Evolutionary conservation across 2,797 vertebrate genomes (phyloP).

Genomic region (Podarcis siculus): DNA sequence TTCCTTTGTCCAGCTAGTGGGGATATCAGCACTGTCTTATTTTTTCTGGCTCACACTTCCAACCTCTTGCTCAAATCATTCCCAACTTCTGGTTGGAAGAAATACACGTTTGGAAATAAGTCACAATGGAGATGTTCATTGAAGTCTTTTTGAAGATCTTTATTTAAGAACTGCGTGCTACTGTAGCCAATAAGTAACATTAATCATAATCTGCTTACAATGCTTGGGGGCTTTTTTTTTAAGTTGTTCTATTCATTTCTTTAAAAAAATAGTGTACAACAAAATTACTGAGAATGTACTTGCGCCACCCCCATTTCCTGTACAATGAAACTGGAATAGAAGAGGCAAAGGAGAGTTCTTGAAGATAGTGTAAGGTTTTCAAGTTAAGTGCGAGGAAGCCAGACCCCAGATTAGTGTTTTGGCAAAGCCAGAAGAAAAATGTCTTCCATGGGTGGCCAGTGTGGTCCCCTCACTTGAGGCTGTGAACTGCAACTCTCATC

Average conservation of each 20-base stretch:
- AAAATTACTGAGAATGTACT: slow-evolving; percentile 24
- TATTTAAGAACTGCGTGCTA: slow-evolving; percentile 75
- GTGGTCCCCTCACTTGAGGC: too few species aligned
- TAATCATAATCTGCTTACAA: slow-evolving; percentile 43
- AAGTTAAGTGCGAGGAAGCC: slow-evolving; percentile 4
- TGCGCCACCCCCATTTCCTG: not conserved
- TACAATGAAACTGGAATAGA: not conserved
- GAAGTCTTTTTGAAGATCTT: slow-evolving; percentile 64
- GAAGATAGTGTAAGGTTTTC: not conserved
- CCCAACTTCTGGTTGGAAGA: too few species aligned
- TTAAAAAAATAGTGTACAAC: slow-evolving; percentile 29
- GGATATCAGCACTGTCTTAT: not conserved
- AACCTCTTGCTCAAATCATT: not conserved
- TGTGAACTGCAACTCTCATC: too few species aligned
- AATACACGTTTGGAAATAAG: slow-evolving; percentile 8
- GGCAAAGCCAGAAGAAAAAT: not conserved
- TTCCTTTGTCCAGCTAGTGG: not conserved
- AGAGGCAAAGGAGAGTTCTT: slow-evolving; percentile 5
- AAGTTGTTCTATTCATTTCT: not conserved
- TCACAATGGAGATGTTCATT: slow-evolving; percentile 6
- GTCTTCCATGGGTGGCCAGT: too few species aligned
- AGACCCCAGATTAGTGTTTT: fast-evolving
- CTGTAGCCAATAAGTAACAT: slow-evolving; percentile 65
- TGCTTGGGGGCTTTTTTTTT: not conserved
- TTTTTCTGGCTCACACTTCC: not conserved